Evolutionary conservation across 1,140 invertebrate genomes (phyloP).

Genomic region (Drosophila trapezifrons): DNA sequence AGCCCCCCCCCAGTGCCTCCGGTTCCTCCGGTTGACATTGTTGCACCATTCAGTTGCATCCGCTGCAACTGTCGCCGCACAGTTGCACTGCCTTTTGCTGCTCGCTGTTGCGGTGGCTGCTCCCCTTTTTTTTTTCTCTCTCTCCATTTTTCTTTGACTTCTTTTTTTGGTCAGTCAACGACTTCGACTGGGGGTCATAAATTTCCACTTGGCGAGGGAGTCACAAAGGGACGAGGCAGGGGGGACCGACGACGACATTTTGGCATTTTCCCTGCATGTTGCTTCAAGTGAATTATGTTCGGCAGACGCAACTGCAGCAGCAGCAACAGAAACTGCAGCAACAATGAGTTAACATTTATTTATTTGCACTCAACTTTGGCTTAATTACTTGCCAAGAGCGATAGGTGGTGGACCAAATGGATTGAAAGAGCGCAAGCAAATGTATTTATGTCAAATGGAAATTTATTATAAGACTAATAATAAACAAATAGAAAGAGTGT

Average conservation of each 20-base stretch:
- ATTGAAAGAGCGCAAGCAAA: neutral
- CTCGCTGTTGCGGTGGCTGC: conserved; percentile 53
- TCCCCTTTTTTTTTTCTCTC: conserved; percentile 51
- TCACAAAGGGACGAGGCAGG: conserved; percentile 5
- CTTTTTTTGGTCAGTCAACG: conserved; percentile 48
- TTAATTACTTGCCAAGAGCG: conserved; percentile 59
- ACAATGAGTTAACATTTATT: conserved; percentile 46
- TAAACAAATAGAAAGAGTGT: neutral
- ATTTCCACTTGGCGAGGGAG: conserved; percentile 54
- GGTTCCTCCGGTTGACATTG: conserved; percentile 59
- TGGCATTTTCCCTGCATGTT: conserved; percentile 74
- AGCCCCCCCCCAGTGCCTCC: conserved; percentile 17
- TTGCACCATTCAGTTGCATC: conserved; percentile 65
- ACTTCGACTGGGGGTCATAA: conserved; percentile 72
- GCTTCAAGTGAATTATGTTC: conserved; percentile 64
- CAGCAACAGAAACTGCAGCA: conserved; percentile 31
- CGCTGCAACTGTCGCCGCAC: conserved; percentile 48
- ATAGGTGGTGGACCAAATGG: neutral
- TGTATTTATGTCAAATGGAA: neutral
- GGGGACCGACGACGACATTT: conserved; percentile 71
- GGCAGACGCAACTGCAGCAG: conserved; percentile 44
- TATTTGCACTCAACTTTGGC: conserved; percentile 50
- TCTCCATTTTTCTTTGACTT: conserved; percentile 32
- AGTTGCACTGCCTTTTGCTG: conserved; percentile 14
- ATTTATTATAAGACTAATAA: neutral